phyloP scores from a whole-genome alignment of 2,888 invertebrate species.

The Ophioninae sp. region DNA sequence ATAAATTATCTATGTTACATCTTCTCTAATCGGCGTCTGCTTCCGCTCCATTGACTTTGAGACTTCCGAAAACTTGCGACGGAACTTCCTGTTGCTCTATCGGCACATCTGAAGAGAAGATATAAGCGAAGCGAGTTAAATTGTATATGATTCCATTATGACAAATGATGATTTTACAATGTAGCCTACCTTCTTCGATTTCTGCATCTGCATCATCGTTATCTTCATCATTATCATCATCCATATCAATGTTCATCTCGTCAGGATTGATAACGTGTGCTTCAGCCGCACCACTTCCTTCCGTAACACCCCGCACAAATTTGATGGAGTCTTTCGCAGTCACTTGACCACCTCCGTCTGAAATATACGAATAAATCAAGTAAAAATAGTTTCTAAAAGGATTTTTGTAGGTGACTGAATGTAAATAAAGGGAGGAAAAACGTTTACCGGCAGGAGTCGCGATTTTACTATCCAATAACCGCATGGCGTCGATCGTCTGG shows the following conservation, averaged over 20 bases:
- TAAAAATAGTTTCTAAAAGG: background rate
- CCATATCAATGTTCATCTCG: constrained; percentile 92
- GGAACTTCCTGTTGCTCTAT: constrained; percentile 94
- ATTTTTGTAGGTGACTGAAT: background rate
- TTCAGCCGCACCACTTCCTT: constrained; percentile 86
- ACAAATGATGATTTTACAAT: background rate
- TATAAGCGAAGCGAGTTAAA: constrained; percentile 21
- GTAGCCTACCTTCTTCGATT: constrained; percentile 78
- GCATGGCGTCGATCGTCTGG: constrained; percentile 91
- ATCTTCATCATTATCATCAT: constrained; percentile 85
- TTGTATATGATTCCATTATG: constrained; percentile 17
- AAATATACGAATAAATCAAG: constrained; percentile 38
- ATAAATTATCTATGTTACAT: constrained; percentile 34
- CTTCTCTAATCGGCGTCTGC: constrained; percentile 65
- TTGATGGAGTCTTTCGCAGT: constrained; percentile 85
- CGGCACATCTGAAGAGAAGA: constrained; percentile 83
- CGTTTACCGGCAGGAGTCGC: constrained; percentile 75
- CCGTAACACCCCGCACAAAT: constrained; percentile 94
- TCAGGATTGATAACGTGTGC: constrained; percentile 91
- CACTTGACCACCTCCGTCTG: constrained; percentile 67
- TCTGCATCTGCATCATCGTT: constrained; percentile 83
- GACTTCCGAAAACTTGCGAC: constrained; percentile 94
- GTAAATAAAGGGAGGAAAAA: background rate
- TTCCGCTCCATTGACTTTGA: constrained; percentile 82
- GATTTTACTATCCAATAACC: constrained; percentile 92